A percentile compares a stretch with the other conserved stretches of the same genome.
phyloP scores from a whole-genome alignment of 2,888 invertebrate genomes.

The Torymus texanus region DNA sequence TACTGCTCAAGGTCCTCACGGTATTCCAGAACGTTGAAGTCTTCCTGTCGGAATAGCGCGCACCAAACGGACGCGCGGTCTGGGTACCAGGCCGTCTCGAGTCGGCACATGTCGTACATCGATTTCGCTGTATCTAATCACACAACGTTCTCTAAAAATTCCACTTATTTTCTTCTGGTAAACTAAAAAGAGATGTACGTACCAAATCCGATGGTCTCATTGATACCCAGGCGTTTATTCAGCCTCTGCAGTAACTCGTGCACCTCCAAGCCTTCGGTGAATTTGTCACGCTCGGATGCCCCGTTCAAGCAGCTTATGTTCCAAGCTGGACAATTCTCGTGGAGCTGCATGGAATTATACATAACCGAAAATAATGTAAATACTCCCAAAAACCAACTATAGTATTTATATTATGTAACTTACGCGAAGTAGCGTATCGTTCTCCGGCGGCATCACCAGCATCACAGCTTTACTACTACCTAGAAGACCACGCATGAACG shows the following conservation, averaged over 20 bases:
- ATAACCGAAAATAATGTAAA: background rate
- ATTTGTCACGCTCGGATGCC: slow-evolving; percentile 74
- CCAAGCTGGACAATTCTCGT: slow-evolving; percentile 81
- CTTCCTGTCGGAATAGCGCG: slow-evolving; percentile 82
- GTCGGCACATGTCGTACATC: slow-evolving; percentile 88
- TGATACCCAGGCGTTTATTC: slow-evolving; percentile 80
- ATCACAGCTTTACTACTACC: slow-evolving; percentile 68
- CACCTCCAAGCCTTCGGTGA: slow-evolving; percentile 73
- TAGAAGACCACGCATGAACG: slow-evolving; percentile 82
- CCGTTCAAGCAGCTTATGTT: slow-evolving; percentile 69
- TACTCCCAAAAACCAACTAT: background rate
- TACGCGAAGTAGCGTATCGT: slow-evolving; percentile 75
- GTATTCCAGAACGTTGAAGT: slow-evolving; percentile 85
- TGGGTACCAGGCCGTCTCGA: slow-evolving; percentile 86
- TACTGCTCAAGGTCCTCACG: slow-evolving; percentile 84
- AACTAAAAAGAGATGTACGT: background rate
- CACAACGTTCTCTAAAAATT: background rate
- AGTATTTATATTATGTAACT: background rate
- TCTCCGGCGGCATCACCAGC: slow-evolving; percentile 56
- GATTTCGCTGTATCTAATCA: slow-evolving; percentile 76
- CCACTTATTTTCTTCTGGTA: no score
- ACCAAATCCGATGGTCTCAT: background rate
- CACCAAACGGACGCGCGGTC: slow-evolving; percentile 85
- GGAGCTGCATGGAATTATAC: slow-evolving; percentile 74
- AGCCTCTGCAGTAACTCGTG: slow-evolving; percentile 76